Percentiles rank a stretch among this genome's conserved stretches.
Conservation (phyloP, 2,113 vertebrate species). For the Leucopsar rothschildi region DNA sequence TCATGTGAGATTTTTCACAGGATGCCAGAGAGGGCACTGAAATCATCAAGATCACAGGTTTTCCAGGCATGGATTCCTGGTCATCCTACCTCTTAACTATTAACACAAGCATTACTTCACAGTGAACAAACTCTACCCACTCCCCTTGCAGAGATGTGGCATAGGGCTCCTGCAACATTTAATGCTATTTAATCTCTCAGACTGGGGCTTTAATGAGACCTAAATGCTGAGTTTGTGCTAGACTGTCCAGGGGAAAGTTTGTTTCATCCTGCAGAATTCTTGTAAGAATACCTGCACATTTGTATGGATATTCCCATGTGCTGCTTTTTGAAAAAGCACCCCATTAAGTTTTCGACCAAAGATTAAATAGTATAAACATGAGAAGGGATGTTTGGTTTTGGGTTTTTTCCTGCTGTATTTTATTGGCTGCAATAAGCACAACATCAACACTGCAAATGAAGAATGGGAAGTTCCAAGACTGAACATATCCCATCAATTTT, state of each 20-base stretch:
- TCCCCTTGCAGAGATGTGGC: not conserved
- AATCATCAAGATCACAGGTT: slow-evolving; percentile 52
- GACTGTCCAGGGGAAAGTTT: not conserved
- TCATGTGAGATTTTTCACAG: slow-evolving; percentile 60
- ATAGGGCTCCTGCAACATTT: not conserved
- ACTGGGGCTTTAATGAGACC: not conserved
- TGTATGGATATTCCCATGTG: not conserved
- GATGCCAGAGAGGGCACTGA: slow-evolving; percentile 50
- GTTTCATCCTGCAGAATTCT: not conserved
- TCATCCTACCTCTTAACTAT: slow-evolving; percentile 48
- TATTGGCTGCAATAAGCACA: not conserved
- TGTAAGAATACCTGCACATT: not conserved
- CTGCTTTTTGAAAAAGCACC: not conserved
- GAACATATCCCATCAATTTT: rapidly evolving
- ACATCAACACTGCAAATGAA: not conserved
- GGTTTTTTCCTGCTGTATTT: not conserved
- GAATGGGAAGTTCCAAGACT: not conserved
- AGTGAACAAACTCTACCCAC: not conserved
- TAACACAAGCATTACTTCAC: slow-evolving; percentile 61
- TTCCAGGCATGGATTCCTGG: not conserved
- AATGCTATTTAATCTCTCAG: not conserved
- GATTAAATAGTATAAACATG: not conserved
- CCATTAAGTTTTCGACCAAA: not conserved
- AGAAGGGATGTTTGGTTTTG: not conserved
- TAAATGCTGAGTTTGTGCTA: not conserved